These are phyloP conservation scores for Standfussiana lucernea DNA, from an alignment of 2,888 invertebrate genomes.

Conservation along the genomic window DNA sequence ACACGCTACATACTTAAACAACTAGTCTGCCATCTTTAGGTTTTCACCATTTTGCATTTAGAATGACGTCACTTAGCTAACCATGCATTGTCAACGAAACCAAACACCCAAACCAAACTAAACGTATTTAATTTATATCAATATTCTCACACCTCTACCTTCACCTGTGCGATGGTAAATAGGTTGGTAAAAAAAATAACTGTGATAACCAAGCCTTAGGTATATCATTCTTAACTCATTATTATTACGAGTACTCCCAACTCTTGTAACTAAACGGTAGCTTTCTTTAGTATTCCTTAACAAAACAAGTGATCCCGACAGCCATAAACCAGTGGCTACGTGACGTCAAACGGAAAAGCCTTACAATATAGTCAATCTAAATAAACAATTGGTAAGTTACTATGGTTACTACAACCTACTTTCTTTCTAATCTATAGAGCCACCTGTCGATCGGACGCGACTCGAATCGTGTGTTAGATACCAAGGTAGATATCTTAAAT, in stretches of 20 bases:
- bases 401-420: conserved; percentile 69
- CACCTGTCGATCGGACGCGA: conserved; percentile 73
- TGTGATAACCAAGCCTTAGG: background rate
- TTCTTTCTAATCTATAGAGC: conserved; percentile 70
- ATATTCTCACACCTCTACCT: too few species aligned
- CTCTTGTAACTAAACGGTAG: conserved; percentile 9
- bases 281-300: conserved; percentile 39
- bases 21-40: too few species aligned
- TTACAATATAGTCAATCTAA: conserved; percentile 70
- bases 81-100: too few species aligned
- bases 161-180: background rate
- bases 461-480: conserved; percentile 65
- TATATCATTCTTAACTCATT: background rate
- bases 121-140: too few species aligned
- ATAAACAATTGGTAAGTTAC: conserved; percentile 75
- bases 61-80: too few species aligned
- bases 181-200: background rate
- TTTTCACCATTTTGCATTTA: too few species aligned
- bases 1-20: too few species aligned
- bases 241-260: background rate
- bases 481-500: conserved; percentile 65
- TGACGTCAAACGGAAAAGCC: conserved; percentile 60
- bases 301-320: conserved; percentile 21
- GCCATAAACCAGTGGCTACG: conserved; percentile 59
- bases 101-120: too few species aligned